These are phyloP conservation scores for Eira barbara DNA, from an alignment of 2,113 vertebrate genomes.

Conservation along the genomic window DNA sequence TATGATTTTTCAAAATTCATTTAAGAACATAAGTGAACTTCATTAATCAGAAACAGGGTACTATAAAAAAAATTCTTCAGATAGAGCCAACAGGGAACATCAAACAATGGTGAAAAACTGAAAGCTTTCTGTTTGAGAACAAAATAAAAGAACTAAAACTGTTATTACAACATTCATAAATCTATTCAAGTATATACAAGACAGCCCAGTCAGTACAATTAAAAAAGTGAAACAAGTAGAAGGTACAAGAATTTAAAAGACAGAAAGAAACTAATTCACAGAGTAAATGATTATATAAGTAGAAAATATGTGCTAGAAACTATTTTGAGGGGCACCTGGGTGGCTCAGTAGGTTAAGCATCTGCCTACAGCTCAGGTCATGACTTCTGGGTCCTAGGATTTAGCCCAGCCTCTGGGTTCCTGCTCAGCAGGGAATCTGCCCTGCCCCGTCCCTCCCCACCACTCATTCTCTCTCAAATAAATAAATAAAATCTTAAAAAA, in stretches of 20 bases:
- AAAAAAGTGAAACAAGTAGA: neutral
- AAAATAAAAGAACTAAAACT: neutral
- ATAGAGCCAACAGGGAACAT: neutral
- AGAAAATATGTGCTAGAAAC: neutral
- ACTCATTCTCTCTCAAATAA: no score
- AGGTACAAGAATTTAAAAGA: neutral
- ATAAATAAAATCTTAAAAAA: no score
- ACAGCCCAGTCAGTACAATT: neutral
- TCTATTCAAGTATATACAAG: neutral
- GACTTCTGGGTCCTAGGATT: no score
- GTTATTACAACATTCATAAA: neutral
- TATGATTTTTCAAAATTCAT: neutral
- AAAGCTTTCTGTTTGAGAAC: neutral
- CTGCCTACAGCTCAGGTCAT: no score
- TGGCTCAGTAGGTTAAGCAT: no score
- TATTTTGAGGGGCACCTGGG: no score
- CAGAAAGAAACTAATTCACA: conserved; percentile 15
- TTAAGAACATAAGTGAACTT: neutral
- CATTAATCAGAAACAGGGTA: neutral
- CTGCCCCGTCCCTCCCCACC: no score
- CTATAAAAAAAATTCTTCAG: neutral
- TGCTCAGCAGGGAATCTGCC: no score
- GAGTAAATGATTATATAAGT: neutral
- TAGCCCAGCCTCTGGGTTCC: no score
- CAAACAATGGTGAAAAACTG: neutral